A percentile compares a stretch with the other conserved stretches of the same genome.
phyloP scores from a whole-genome alignment of 2,113 vertebrate species.

The Calyptomena viridis region DNA sequence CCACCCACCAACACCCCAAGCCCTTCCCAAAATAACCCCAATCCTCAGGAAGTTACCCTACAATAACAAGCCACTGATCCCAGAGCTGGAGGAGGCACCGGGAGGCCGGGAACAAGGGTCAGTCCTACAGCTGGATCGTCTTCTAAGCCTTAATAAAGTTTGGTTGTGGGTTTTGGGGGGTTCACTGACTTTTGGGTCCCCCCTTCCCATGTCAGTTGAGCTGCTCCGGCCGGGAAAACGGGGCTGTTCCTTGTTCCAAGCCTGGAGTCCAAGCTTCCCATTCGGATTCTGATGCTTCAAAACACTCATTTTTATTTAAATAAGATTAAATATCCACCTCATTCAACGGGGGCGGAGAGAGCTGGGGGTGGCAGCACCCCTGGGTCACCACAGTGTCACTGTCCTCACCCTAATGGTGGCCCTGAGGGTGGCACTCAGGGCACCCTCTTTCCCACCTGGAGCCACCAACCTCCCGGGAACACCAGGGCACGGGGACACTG shows the following conservation, averaged over 20 bases:
- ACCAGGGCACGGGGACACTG: rapidly evolving
- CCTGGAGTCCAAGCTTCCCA: rapidly evolving
- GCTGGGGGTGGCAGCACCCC: not conserved
- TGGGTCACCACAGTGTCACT: not conserved
- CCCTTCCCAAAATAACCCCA: rapidly evolving
- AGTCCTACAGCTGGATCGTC: rapidly evolving
- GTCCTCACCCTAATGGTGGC: not conserved
- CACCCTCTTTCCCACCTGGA: rapidly evolving
- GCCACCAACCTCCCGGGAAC: not conserved
- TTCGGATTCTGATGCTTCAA: not conserved
- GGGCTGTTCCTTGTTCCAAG: not conserved
- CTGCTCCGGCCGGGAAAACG: rapidly evolving
- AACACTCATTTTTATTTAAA: not conserved
- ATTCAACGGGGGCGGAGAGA: rapidly evolving
- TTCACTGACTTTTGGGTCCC: not conserved
- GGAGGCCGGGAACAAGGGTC: rapidly evolving
- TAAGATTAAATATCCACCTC: not conserved
- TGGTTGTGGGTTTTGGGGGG: not conserved
- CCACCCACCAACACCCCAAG: rapidly evolving
- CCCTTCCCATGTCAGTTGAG: rapidly evolving
- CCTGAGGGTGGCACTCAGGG: not conserved
- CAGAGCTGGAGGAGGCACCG: rapidly evolving
- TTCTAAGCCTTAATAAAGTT: not conserved
- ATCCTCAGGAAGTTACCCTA: not conserved
- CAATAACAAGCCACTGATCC: rapidly evolving